These are phyloP conservation scores for Lepilemur septentrionalis DNA, from an alignment of 2,797 vertebrate genomes.

Conservation along the genomic window DNA sequence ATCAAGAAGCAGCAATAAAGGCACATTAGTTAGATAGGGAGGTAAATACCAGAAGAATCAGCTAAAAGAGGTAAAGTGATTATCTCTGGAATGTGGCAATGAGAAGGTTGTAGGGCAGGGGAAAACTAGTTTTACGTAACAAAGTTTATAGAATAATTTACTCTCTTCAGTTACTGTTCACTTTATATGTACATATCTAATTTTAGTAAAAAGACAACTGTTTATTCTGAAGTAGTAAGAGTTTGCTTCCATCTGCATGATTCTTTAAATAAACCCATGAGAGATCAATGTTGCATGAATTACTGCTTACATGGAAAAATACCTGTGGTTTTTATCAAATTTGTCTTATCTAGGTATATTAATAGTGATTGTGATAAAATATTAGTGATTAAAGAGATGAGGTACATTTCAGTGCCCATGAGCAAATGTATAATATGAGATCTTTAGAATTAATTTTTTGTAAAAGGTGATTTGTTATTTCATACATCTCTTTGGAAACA, in stretches of 20 bases:
- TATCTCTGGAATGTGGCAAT: background rate
- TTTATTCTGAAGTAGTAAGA: background rate
- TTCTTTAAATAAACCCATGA: background rate
- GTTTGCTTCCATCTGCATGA: background rate
- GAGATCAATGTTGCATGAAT: background rate
- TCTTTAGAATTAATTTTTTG: constrained; percentile 12
- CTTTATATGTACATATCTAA: background rate
- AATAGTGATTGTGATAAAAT: background rate
- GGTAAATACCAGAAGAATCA: background rate
- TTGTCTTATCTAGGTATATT: background rate
- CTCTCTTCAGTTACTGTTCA: background rate
- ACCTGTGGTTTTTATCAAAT: background rate
- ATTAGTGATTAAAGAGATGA: background rate
- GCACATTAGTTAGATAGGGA: background rate
- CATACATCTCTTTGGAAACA: constrained; percentile 9
- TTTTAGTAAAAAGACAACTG: background rate
- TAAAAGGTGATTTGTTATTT: background rate
- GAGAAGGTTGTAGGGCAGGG: background rate
- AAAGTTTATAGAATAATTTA: background rate
- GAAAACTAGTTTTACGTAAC: background rate
- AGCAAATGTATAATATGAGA: constrained; percentile 20
- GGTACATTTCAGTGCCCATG: background rate
- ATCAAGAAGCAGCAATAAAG: background rate
- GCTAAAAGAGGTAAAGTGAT: background rate
- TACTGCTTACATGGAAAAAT: background rate